Base-by-base conservation (phyloP, 2,888 invertebrate species). In the Plutella xylostella region DNA sequence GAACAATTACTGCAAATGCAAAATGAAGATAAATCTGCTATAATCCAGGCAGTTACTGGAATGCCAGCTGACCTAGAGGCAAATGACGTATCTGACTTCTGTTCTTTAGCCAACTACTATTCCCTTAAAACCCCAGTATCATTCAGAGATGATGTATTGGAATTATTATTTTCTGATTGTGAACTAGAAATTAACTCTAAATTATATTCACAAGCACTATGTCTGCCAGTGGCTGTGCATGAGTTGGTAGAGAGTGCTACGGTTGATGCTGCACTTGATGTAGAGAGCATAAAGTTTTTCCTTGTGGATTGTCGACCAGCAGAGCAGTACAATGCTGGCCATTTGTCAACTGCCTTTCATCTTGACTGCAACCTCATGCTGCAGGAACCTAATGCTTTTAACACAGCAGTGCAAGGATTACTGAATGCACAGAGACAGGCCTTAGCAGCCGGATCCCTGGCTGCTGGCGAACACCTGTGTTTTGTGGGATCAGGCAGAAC, bases 361-460 rank as follows among this genome's bases (percentile, higher is more conserved):
- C 86, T 99, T 51, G 98, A 99, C 73, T 97, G 97, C 61, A 95
- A 96, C 75, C 85, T 99, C 61, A 96, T 98, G 96, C 85, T 99
- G 47, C 96, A 97, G 83, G 97, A 97, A 69, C 98, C 98, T 1
- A 89, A 91, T 54, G 95, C 97, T 43, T 99, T 98, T 72, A 89
- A 91, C 48, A 96, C 95, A 22, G 97, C 98, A 18, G 96, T 98
- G 4, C 94, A 96, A 75, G 97, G 97, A 1, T 77, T 97, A 51
- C 82, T 97, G 43, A 91, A 93, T 63, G 95, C 96, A 9, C 97
- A 98, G 70, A 88, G 90, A 48, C 95, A 93, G 72, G 93, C 93
- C 3, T 83, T 95, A 46, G 93, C 93, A 40, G 92, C 92, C 42
- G 93, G 94, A 43, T 96, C 96, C 0, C 87, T 90, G 79, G 92